These are phyloP conservation scores for Manis crassicaudata DNA, from an alignment of 2,797 vertebrate species.

Conservation along the genomic window DNA sequence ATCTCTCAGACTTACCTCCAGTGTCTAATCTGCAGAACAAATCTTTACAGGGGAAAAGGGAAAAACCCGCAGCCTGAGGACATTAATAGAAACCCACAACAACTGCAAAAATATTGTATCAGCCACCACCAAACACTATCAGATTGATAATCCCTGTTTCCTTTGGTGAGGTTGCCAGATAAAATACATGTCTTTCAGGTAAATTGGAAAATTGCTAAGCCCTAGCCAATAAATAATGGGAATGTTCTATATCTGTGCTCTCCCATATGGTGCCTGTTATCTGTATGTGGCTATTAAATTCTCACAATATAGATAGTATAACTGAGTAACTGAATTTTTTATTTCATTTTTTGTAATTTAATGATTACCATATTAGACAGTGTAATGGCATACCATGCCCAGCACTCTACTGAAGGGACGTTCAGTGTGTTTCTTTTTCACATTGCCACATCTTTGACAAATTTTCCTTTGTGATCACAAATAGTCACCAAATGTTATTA, in stretches of 20 bases:
- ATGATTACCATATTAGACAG: not conserved
- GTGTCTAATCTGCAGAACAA: not conserved
- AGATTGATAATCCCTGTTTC: not conserved
- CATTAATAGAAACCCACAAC: not conserved
- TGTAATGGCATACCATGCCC: not conserved
- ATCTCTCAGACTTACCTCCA: no score
- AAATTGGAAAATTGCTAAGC: not conserved
- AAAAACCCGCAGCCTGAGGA: not conserved
- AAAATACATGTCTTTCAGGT: no score
- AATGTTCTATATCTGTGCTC: not conserved
- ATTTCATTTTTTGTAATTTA: not conserved
- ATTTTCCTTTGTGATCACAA: not conserved
- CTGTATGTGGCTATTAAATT: not conserved
- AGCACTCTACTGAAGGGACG: not conserved
- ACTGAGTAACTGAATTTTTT: not conserved
- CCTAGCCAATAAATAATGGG: not conserved
- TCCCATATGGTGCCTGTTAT: no score
- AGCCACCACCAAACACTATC: not conserved
- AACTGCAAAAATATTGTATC: not conserved
- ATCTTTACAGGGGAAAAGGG: not conserved
- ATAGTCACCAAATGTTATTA: not conserved
- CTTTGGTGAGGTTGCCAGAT: no score
- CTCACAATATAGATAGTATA: not conserved
- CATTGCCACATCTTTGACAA: not conserved
- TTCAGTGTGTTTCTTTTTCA: not conserved